phyloP scores from a whole-genome alignment of 2,888 invertebrate species.

The Pelosia muscerda region DNA sequence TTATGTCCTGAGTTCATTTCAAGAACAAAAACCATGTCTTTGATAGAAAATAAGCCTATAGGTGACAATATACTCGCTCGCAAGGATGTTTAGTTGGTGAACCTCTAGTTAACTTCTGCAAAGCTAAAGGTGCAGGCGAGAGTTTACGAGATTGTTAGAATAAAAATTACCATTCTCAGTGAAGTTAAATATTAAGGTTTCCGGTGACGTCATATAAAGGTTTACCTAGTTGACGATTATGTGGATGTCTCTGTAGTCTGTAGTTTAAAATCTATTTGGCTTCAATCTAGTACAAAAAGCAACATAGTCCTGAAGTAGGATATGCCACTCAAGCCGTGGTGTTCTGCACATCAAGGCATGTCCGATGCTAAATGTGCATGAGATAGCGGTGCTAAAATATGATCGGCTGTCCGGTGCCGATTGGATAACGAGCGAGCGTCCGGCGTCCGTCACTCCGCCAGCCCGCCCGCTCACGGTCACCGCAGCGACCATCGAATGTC shows the following conservation, averaged over 20 bases:
- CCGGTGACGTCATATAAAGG: neutral
- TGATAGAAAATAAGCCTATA: too few species aligned
- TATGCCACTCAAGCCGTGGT: slow-evolving; percentile 34
- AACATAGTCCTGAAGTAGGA: slow-evolving; percentile 29
- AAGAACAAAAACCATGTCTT: too few species aligned
- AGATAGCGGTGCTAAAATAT: slow-evolving; percentile 19
- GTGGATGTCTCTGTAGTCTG: neutral
- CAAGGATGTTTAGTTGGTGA: neutral
- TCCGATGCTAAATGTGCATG: slow-evolving; percentile 36
- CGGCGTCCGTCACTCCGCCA: slow-evolving; percentile 11
- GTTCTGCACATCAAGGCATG: slow-evolving; percentile 21
- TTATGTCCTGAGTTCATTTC: neutral
- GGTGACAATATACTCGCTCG: neutral
- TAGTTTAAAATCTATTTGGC: neutral
- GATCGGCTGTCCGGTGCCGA: slow-evolving; percentile 23
- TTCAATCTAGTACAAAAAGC: neutral
- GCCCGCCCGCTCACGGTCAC: slow-evolving; percentile 21
- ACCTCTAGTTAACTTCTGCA: neutral
- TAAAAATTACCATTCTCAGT: neutral
- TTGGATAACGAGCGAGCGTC: slow-evolving; percentile 29
- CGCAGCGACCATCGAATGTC: slow-evolving; percentile 14
- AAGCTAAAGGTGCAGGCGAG: too few species aligned
- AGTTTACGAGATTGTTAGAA: neutral
- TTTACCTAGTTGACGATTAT: neutral
- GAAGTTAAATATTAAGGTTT: neutral